Evolutionary conservation across 2,113 vertebrate species (phyloP).

Genomic region (Epinephelus moara): DNA sequence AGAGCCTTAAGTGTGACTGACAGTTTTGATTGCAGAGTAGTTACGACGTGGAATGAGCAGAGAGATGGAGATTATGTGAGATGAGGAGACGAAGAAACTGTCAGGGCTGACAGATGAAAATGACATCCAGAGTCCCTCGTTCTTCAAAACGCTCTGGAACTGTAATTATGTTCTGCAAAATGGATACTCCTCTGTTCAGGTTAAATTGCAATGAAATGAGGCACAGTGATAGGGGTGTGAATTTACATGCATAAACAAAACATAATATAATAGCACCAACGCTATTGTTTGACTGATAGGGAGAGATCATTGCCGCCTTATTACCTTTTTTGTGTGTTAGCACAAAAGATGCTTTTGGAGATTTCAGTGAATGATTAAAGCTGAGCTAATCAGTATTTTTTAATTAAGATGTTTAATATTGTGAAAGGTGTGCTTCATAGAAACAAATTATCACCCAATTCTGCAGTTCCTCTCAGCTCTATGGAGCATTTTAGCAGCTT

Average conservation of each 20-base stretch:
- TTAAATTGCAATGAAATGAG: slow-evolving; percentile 31
- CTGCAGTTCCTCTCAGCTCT: no score
- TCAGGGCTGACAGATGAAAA: slow-evolving; percentile 49
- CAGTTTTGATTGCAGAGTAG: slow-evolving; percentile 70
- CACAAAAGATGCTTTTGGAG: not conserved
- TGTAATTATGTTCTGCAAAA: slow-evolving; percentile 36
- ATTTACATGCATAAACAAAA: slow-evolving; percentile 23
- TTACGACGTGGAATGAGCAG: slow-evolving; percentile 62
- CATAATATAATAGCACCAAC: slow-evolving; percentile 25
- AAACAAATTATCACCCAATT: no score
- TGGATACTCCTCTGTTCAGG: slow-evolving; percentile 18
- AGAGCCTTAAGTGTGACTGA: slow-evolving; percentile 76
- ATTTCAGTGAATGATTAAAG: not conserved
- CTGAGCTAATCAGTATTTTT: not conserved
- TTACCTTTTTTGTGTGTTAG: not conserved
- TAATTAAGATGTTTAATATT: not conserved
- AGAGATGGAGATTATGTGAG: slow-evolving; percentile 62
- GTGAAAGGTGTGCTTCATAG: not conserved
- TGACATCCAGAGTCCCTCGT: slow-evolving; percentile 28
- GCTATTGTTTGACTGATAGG: slow-evolving; percentile 6
- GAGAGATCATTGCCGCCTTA: no score
- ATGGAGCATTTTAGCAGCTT: no score
- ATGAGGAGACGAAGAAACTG: slow-evolving; percentile 23
- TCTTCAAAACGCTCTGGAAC: slow-evolving; percentile 28
- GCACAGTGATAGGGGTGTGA: slow-evolving; percentile 5